Evolutionary conservation across 1,140 invertebrate genomes (phyloP).

Genomic region (Penaeus vannamei): DNA sequence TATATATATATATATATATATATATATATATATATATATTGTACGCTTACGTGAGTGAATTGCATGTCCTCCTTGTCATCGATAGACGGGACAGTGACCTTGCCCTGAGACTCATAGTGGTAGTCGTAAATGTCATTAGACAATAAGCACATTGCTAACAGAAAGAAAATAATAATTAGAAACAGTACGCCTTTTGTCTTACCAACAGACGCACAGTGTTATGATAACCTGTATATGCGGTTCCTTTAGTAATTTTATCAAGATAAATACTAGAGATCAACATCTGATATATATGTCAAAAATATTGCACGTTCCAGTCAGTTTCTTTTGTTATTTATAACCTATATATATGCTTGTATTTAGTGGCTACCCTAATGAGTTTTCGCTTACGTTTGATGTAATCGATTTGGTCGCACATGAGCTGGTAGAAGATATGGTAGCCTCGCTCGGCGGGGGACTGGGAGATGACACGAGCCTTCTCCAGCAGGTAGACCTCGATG

Average conservation of each 20-base stretch:
- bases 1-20: too few relatives aligned
- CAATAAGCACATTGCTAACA: conserved; percentile 83
- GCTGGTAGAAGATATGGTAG: conserved; percentile 70
- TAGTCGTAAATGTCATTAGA: conserved; percentile 83
- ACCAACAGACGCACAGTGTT: background rate
- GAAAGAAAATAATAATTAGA: conserved; percentile 70
- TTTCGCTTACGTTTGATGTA: conserved; percentile 76
- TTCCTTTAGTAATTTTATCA: too few relatives aligned
- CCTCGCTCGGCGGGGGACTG: conserved; percentile 48
- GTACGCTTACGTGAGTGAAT: conserved; percentile 80
- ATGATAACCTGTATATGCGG: too few relatives aligned
- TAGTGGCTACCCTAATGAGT: too few relatives aligned
- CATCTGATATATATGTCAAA: background rate
- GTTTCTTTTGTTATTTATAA: too few relatives aligned
- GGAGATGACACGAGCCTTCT: conserved; percentile 63
- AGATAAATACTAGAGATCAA: too few relatives aligned
- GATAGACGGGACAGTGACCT: conserved; percentile 72
- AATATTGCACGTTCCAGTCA: background rate
- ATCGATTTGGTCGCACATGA: conserved; percentile 86
- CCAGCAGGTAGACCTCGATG: conserved; percentile 63
- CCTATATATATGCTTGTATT: too few relatives aligned
- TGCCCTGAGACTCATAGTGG: conserved; percentile 67
- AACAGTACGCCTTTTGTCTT: background rate
- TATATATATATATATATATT: too few relatives aligned
- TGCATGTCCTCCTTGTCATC: conserved; percentile 83